phyloP scores from a whole-genome alignment of 1,140 invertebrate genomes.

The Zaprionus gabonicus region DNA sequence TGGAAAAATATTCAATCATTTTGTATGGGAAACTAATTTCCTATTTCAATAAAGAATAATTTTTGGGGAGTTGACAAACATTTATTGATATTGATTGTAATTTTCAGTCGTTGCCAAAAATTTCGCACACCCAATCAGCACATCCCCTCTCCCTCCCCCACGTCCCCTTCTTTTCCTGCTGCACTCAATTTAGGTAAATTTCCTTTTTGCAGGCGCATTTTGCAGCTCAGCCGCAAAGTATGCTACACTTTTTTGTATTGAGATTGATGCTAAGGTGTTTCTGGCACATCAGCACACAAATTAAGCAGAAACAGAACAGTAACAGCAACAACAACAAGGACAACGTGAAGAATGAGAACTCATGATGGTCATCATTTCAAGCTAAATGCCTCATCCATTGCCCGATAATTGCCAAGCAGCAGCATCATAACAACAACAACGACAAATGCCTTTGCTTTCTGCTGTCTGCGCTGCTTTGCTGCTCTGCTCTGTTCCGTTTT shows the following conservation, averaged over 20 bases:
- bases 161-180: background rate
- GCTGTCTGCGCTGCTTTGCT: slow-evolving; percentile 21
- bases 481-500: slow-evolving; percentile 54
- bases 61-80: background rate
- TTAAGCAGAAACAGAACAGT: slow-evolving; percentile 34
- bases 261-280: slow-evolving; percentile 58
- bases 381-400: slow-evolving; percentile 59
- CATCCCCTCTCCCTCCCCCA: background rate
- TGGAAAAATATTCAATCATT: background rate
- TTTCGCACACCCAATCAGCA: background rate
- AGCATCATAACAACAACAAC: slow-evolving; percentile 41
- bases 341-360: slow-evolving; percentile 44
- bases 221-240: slow-evolving; percentile 29
- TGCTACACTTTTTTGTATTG: slow-evolving; percentile 35
- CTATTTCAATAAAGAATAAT: background rate
- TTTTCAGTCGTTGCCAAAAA: background rate
- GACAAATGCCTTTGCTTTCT: slow-evolving; percentile 29
- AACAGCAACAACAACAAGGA: slow-evolving; percentile 25
- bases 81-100: slow-evolving; percentile 8
- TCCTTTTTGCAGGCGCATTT: slow-evolving; percentile 17
- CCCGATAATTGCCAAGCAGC: slow-evolving; percentile 64
- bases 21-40: background rate
- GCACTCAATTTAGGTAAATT: slow-evolving; percentile 41
- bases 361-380: slow-evolving; percentile 54
- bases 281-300: slow-evolving; percentile 56